A percentile compares a stretch with the other conserved stretches of the same genome.
Conservation (phyloP, 2,113 vertebrate genomes). For the Micromys minutus region DNA sequence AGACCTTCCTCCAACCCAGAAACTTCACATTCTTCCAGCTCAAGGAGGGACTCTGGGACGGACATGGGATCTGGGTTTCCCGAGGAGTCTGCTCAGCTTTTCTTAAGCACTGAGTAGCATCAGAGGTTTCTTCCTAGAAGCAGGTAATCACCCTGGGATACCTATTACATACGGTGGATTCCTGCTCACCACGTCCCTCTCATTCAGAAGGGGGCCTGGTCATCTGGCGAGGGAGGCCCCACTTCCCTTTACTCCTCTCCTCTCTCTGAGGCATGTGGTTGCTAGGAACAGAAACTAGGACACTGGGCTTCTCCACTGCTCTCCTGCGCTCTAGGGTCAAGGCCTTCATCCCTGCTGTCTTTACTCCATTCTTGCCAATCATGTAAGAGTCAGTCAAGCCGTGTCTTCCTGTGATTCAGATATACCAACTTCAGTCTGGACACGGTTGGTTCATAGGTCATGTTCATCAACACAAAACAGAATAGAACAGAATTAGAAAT, state of each 20-base stretch:
- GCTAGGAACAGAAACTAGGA: not conserved
- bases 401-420: not conserved
- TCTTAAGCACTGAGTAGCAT: not conserved
- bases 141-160: too few relatives aligned
- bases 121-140: not conserved
- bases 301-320: not conserved
- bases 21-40: accelerated
- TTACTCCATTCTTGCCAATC: not conserved
- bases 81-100: not conserved
- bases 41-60: not conserved
- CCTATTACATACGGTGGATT: not conserved
- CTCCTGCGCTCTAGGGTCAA: not conserved
- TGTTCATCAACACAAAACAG: accelerated
- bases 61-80: too few relatives aligned
- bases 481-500: not conserved
- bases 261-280: not conserved
- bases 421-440: not conserved
- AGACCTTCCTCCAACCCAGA: not conserved
- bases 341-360: not conserved
- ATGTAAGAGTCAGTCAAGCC: not conserved
- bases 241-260: not conserved
- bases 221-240: not conserved
- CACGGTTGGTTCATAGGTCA: too few relatives aligned
- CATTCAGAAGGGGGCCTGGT: not conserved
- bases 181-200: not conserved